Percentiles rank a stretch among this genome's conserved stretches.
phyloP scores from a whole-genome alignment of 2,888 invertebrate species.

The Eupithecia vulgata region DNA sequence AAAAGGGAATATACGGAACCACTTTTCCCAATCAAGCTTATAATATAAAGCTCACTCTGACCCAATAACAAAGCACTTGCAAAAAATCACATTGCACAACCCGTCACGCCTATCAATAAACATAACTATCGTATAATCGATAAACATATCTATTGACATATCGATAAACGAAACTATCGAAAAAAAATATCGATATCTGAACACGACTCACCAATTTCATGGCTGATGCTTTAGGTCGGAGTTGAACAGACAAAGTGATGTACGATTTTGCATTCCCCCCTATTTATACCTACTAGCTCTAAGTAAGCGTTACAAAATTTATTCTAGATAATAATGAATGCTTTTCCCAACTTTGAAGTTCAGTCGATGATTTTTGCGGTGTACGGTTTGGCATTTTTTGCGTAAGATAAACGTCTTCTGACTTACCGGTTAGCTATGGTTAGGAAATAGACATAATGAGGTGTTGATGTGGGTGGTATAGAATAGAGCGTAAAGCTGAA shows the following conservation, averaged over 20 bases:
- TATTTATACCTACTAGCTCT: slow-evolving; percentile 65
- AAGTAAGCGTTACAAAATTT: slow-evolving; percentile 69
- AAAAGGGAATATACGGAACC: slow-evolving; percentile 27
- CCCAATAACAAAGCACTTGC: slow-evolving; percentile 30
- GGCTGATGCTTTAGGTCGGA: slow-evolving; percentile 65
- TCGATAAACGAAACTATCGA: slow-evolving; percentile 36
- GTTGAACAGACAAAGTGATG: slow-evolving; percentile 72
- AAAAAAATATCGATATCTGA: slow-evolving; percentile 22
- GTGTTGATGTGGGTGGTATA: slow-evolving; percentile 14
- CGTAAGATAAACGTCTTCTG: slow-evolving; percentile 30
- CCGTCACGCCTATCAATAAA: slow-evolving; percentile 29
- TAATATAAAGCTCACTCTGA: slow-evolving; percentile 20
- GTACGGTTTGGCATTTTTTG: slow-evolving; percentile 42
- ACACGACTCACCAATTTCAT: slow-evolving; percentile 76
- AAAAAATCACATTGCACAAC: slow-evolving; percentile 39
- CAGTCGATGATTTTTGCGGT: slow-evolving; percentile 60
- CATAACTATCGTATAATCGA: slow-evolving; percentile 37
- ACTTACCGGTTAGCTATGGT: slow-evolving; percentile 32
- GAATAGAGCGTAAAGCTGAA: background rate
- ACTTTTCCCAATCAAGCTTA: slow-evolving; percentile 1
- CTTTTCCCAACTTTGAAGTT: slow-evolving; percentile 70
- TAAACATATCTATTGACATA: slow-evolving; percentile 35
- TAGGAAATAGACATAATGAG: slow-evolving; percentile 21
- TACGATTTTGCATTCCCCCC: slow-evolving; percentile 51
- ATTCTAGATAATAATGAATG: slow-evolving; percentile 70